phyloP scores from a whole-genome alignment of 1,140 invertebrate species.

The Drosophila simulans region DNA sequence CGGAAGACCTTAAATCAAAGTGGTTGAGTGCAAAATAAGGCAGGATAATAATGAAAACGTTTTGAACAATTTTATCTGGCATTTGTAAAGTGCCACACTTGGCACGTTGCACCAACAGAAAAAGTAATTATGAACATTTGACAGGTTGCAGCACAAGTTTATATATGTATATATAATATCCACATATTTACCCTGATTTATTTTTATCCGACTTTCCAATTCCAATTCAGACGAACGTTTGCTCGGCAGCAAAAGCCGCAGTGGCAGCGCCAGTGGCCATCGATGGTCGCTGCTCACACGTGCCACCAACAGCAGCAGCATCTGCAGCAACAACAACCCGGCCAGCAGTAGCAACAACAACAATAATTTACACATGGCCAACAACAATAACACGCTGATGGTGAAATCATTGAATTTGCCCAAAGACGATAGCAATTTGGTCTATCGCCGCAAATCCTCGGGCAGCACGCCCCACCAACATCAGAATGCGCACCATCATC shows the following conservation, averaged over 20 bases:
- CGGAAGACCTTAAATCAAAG: not conserved
- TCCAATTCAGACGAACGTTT: slow-evolving; percentile 62
- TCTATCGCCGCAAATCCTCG: slow-evolving; percentile 86
- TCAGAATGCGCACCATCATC: slow-evolving; percentile 30
- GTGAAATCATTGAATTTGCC: slow-evolving; percentile 80
- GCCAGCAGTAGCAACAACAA: slow-evolving; percentile 60
- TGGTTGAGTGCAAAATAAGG: not conserved
- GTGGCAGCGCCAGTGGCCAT: slow-evolving; percentile 73
- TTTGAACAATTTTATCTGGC: not conserved
- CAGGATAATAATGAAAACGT: slow-evolving; percentile 5
- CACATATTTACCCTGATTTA: not conserved
- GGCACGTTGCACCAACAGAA: slow-evolving; percentile 13
- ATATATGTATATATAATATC: not conserved
- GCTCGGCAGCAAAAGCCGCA: slow-evolving; percentile 71
- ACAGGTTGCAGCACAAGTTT: slow-evolving; percentile 50
- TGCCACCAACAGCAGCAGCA: slow-evolving; percentile 12
- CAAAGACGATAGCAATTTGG: slow-evolving; percentile 85
- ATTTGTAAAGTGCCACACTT: too few relatives aligned
- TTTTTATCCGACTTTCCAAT: slow-evolving; percentile 22
- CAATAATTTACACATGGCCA: slow-evolving; percentile 60
- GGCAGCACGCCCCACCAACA: slow-evolving; percentile 85
- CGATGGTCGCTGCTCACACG: slow-evolving; percentile 77
- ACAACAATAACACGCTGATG: slow-evolving; percentile 80
- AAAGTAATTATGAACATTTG: slow-evolving; percentile 56
- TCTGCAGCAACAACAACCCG: slow-evolving; percentile 14